phyloP scores from a whole-genome alignment of 2,113 vertebrate species.

The Astatoreochromis straeleni region DNA sequence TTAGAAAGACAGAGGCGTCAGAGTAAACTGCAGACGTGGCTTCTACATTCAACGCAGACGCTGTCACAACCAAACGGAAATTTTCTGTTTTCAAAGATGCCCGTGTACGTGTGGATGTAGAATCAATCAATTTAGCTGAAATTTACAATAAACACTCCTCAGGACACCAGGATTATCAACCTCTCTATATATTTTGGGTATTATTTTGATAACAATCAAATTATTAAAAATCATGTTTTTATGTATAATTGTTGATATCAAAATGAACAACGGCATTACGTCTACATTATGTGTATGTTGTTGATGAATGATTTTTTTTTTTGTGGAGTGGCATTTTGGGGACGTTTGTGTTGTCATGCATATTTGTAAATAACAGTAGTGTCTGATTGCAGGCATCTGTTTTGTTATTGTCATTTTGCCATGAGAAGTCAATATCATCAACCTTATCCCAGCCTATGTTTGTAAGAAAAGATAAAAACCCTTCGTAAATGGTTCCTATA shows the following conservation, averaged over 20 bases:
- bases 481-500: background rate
- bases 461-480: accelerated
- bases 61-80: background rate
- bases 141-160: background rate
- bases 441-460: background rate
- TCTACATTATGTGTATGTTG: background rate
- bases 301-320: background rate
- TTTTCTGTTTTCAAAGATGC: background rate
- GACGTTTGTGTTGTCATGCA: background rate
- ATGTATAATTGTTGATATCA: background rate
- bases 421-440: background rate
- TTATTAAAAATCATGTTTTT: background rate
- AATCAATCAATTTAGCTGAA: accelerated
- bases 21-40: accelerated
- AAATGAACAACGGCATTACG: accelerated
- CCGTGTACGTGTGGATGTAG: accelerated
- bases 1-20: background rate
- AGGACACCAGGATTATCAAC: background rate
- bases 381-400: background rate
- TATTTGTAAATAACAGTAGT: background rate
- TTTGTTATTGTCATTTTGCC: background rate
- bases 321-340: background rate
- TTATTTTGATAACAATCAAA: background rate
- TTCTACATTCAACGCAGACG: background rate
- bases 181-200: background rate